Percentiles rank a stretch among this genome's conserved stretches.
Evolutionary conservation across 2,888 invertebrate species (phyloP).

Genomic region (Phymatocera aterrima): DNA sequence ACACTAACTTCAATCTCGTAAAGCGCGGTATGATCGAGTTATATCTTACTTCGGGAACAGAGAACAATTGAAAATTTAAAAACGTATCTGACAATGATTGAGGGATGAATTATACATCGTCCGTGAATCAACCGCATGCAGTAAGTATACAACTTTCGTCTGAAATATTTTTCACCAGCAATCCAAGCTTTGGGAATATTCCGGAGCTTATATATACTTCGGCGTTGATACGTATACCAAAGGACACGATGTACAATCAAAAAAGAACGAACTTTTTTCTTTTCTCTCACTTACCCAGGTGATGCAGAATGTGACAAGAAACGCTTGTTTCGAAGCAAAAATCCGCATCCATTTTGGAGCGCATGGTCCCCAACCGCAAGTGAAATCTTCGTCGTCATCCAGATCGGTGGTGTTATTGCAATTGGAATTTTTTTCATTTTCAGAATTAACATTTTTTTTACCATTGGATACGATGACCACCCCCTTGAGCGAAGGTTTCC

Average conservation of each 20-base stretch:
- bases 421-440: conserved; percentile 54
- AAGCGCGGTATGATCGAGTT: too few species aligned
- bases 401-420: background rate
- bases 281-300: conserved; percentile 81
- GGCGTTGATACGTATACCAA: background rate
- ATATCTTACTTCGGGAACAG: too few species aligned
- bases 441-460: conserved; percentile 62
- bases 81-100: too few species aligned
- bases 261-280: background rate
- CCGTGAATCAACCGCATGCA: too few species aligned
- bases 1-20: background rate
- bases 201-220: too few species aligned
- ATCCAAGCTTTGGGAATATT: too few species aligned
- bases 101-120: too few species aligned
- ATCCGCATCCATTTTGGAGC: conserved; percentile 85
- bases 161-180: too few species aligned
- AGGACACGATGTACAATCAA: background rate
- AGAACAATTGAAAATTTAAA: too few species aligned
- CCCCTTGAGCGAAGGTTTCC: conserved; percentile 65
- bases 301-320: conserved; percentile 91
- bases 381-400: conserved; percentile 67
- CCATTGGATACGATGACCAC: conserved; percentile 66
- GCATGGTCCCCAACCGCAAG: conserved; percentile 82
- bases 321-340: conserved; percentile 91
- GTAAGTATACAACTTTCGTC: too few species aligned